Percentiles rank a stretch among this genome's conserved stretches.
Conservation (phyloP, 2,113 vertebrate genomes). For the Geothlypis trichas region DNA sequence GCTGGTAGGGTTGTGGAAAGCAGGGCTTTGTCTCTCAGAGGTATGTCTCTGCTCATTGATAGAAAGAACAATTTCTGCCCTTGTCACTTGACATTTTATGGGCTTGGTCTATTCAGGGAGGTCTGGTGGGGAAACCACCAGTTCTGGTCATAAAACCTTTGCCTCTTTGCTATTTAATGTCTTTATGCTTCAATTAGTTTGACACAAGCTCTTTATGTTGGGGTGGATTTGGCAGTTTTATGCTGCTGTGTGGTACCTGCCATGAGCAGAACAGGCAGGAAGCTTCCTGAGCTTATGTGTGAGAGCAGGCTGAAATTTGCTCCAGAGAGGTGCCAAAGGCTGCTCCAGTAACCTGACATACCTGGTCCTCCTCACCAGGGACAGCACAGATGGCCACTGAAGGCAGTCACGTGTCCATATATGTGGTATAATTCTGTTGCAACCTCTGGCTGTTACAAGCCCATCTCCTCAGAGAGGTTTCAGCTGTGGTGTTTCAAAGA, state of each 20-base stretch:
- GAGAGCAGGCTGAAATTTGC: neutral
- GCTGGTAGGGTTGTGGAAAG: neutral
- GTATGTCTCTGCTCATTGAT: rapidly evolving
- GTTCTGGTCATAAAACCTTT: neutral
- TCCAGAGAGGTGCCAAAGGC: neutral
- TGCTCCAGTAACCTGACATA: rapidly evolving
- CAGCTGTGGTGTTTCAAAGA: neutral
- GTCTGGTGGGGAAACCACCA: neutral
- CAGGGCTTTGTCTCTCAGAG: neutral
- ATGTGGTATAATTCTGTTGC: neutral
- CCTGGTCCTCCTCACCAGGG: neutral
- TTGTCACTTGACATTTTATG: neutral
- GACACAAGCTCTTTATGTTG: neutral
- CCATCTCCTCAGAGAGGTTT: neutral
- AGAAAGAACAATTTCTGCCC: neutral
- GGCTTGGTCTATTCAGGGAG: neutral
- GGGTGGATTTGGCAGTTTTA: neutral
- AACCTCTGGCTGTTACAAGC: neutral
- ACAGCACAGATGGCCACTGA: neutral
- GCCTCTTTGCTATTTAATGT: neutral
- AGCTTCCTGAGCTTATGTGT: neutral
- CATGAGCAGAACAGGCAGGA: neutral
- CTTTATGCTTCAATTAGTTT: neutral
- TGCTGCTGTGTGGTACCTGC: neutral
- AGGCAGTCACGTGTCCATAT: neutral